Base-by-base conservation (phyloP, 1,140 invertebrate species). In the Zaprionus vittiger region DNA sequence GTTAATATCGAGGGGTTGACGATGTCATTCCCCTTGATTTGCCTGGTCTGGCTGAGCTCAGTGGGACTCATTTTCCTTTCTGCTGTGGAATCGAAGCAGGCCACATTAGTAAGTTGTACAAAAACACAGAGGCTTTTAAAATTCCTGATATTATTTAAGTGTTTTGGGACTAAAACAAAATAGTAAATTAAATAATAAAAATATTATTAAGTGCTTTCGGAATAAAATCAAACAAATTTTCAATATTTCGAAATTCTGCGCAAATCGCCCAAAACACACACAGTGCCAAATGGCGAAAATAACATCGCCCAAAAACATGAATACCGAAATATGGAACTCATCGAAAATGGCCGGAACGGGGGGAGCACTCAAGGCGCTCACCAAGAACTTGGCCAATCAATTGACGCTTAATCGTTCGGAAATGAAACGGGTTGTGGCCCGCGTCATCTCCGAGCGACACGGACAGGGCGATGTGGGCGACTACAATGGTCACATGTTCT, bases 341-440 rank as follows among this genome's bases (percentile, higher is more conserved):
- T 54, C 80, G 2, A 78, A 78, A 31, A 56, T 87, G 38, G 71
- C 37, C 2, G 84, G 84, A 11, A 71, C 77, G 3, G 85, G 81
- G 1, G 84, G 84, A 1, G 84, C 84, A 0, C 20, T 87, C 0
- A 87, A 89, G 52, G 84, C 84, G 0, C 26, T 87, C 64, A 66
- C 85, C 49, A 78, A 79, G 44, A 87, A 89, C 15, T 68, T 87
- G 63, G 85, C 84, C 24, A 75, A 76, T 38, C 84, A 84, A 9
- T 34, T 87, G 61, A 68, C 28, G 1, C 62, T 87, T 0, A 81
- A 69, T 49, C 66, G 78, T 0, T 31, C 57, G 14, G 73, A 66
- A 28, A 56, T 87, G 52, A 89, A 87, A n/a, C 78, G 84, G 0
- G 74, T 90, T n/a, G 84, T 89, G n/a, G 85, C 84, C 20, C 71